Evolutionary conservation across 2,113 vertebrate genomes (phyloP).

Genomic region (Platichthys stellatus): DNA sequence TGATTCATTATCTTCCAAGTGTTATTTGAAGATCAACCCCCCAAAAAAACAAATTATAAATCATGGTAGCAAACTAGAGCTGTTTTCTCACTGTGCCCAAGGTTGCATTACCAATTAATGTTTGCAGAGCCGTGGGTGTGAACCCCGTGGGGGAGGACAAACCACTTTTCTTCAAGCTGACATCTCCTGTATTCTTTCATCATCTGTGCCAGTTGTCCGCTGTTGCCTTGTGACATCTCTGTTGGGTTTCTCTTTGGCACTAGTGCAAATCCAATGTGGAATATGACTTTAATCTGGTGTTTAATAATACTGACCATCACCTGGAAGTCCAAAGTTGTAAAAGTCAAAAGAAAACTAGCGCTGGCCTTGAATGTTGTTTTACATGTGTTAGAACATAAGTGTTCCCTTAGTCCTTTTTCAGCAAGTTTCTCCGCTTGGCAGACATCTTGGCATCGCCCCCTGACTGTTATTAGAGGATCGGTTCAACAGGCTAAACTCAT

Average conservation of each 20-base stretch:
- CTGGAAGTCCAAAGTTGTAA: not conserved
- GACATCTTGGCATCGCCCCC: too few species aligned
- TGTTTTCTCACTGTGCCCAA: slow-evolving; percentile 65
- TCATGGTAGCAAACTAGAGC: slow-evolving; percentile 57
- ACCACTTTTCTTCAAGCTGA: slow-evolving; percentile 56
- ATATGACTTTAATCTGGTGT: not conserved
- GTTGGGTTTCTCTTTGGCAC: slow-evolving; percentile 13
- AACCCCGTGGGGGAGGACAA: slow-evolving; percentile 47
- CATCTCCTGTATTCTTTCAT: slow-evolving; percentile 59
- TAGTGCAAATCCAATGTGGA: slow-evolving; percentile 8
- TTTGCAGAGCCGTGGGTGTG: slow-evolving; percentile 60
- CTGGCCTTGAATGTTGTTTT: not conserved
- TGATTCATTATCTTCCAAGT: slow-evolving; percentile 65
- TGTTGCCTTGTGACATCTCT: slow-evolving; percentile 30
- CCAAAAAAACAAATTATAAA: slow-evolving; percentile 65
- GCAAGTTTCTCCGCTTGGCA: not conserved
- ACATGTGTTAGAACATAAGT: not conserved
- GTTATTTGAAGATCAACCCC: slow-evolving; percentile 38
- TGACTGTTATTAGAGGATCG: too few species aligned
- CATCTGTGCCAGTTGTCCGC: slow-evolving; percentile 60
- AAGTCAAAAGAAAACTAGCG: not conserved
- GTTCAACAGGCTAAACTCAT: not conserved
- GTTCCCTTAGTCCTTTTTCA: not conserved
- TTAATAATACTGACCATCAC: slow-evolving; percentile 9
- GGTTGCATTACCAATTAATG: slow-evolving; percentile 67